Evolutionary conservation across 2,888 invertebrate species (phyloP).

Genomic region (Ernsta delagoae): DNA sequence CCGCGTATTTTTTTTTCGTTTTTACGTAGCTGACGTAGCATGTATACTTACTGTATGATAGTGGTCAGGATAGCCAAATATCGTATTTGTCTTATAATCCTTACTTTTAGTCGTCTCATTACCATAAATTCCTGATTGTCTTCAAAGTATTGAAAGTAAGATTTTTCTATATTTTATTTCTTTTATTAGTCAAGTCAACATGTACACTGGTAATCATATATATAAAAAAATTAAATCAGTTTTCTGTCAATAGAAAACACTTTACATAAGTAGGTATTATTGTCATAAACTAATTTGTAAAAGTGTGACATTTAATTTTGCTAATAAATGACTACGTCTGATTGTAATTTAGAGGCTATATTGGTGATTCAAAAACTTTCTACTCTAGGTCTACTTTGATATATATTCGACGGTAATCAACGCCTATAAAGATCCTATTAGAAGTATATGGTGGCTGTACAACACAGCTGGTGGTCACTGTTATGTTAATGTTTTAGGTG

Average conservation of each 20-base stretch:
- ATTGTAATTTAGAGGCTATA: slow-evolving; percentile 26
- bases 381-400: slow-evolving; percentile 27
- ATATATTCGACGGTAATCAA: slow-evolving; percentile 26
- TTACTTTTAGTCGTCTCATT: too few species aligned
- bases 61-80: too few species aligned
- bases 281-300: slow-evolving; percentile 16
- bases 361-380: slow-evolving; percentile 21
- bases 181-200: too few species aligned
- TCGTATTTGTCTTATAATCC: too few species aligned
- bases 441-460: slow-evolving; percentile 39
- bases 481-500: slow-evolving; percentile 38
- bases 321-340: slow-evolving; percentile 18
- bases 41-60: too few species aligned
- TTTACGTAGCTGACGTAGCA: too few species aligned
- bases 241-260: neutral
- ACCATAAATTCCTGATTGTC: too few species aligned
- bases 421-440: slow-evolving; percentile 33
- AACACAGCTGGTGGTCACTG: slow-evolving; percentile 42
- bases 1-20: neutral
- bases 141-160: too few species aligned
- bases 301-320: slow-evolving; percentile 12
- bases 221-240: neutral
- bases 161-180: too few species aligned
- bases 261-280: neutral
- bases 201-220: too few species aligned